Conservation (phyloP, 2,888 invertebrate species). For the Malthinus flaveolus region DNA sequence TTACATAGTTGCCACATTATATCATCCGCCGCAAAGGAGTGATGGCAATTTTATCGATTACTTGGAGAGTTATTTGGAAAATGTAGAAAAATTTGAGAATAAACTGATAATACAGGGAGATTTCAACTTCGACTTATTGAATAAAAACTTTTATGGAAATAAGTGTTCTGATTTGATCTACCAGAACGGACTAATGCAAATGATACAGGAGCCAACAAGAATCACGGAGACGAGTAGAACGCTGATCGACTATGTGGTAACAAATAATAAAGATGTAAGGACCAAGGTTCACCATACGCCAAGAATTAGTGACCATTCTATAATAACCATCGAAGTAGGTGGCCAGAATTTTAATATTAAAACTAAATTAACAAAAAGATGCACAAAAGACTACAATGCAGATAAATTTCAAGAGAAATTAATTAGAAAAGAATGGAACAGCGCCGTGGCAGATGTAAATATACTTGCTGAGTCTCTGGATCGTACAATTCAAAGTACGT, state of each 20-base stretch:
- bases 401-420: too few relatives aligned
- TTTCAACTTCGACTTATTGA: not conserved
- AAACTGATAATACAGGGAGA: not conserved
- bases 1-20: not conserved
- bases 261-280: too few relatives aligned
- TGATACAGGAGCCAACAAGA: not conserved
- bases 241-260: not conserved
- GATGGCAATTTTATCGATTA: not conserved
- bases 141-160: not conserved
- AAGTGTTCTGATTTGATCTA: not conserved
- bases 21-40: not conserved
- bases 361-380: too few relatives aligned
- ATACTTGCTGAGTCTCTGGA: not conserved
- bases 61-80: not conserved
- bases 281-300: too few relatives aligned
- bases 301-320: too few relatives aligned
- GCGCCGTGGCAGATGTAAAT: too few relatives aligned
- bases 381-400: too few relatives aligned
- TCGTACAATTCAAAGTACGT: not conserved
- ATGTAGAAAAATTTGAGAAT: not conserved
- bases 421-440: too few relatives aligned
- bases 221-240: not conserved
- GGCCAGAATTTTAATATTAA: too few relatives aligned
- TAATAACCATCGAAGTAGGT: too few relatives aligned
- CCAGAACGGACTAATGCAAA: not conserved